phyloP scores from a whole-genome alignment of 2,888 invertebrate species.

The Melinaea menophilus region DNA sequence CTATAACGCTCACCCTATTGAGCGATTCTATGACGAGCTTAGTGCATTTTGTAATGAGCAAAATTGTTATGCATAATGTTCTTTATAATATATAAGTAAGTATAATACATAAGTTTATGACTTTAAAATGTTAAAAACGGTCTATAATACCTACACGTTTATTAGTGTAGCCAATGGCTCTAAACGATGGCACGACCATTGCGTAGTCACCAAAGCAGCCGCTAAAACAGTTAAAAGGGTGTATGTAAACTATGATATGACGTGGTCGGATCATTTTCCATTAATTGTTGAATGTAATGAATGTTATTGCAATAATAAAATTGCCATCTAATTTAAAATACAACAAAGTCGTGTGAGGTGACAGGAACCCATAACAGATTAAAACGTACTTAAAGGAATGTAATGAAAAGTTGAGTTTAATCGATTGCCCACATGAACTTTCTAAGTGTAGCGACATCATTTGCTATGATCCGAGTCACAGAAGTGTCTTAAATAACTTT shows the following conservation, averaged over 20 bases:
- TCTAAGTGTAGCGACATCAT: constrained; percentile 5
- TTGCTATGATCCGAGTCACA: constrained; percentile 16
- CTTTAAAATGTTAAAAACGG: constrained; percentile 18
- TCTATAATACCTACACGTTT: constrained; percentile 23
- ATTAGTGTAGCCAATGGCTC: constrained; percentile 24
- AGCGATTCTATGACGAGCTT: neutral
- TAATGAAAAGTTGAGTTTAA: constrained; percentile 5
- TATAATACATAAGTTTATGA: constrained; percentile 2
- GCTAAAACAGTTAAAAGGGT: constrained; percentile 10
- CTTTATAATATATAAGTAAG: too few species aligned
- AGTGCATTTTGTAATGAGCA: neutral
- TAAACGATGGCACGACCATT: constrained; percentile 25
- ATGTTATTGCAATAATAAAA: constrained; percentile 12
- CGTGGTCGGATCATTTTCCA: constrained; percentile 17
- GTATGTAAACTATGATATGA: constrained; percentile 20
- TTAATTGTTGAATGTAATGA: constrained; percentile 19
- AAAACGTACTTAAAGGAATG: constrained; percentile 8
- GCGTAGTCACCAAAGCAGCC: constrained; percentile 19
- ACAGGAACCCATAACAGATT: constrained; percentile 7
- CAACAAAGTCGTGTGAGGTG: neutral
- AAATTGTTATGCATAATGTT: neutral
- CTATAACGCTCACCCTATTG: neutral
- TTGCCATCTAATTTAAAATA: neutral
- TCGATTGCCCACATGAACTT: constrained; percentile 15
- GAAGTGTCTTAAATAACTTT: constrained; percentile 14